These are phyloP conservation scores for Drosophila anomalipes DNA, from an alignment of 2,888 invertebrate genomes.

Conservation along the genomic window DNA sequence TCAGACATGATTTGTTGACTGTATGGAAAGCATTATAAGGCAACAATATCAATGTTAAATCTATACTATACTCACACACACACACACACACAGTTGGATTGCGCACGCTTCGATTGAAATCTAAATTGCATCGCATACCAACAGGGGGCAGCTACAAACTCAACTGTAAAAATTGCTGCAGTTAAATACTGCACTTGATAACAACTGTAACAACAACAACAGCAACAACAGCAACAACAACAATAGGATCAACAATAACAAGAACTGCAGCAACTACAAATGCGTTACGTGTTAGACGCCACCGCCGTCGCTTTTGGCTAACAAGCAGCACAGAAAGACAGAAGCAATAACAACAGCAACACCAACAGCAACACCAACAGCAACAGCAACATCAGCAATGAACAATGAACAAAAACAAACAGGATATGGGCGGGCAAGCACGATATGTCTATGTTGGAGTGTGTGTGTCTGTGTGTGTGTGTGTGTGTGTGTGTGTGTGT, in stretches of 20 bases:
- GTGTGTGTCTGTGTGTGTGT: slow-evolving; percentile 2
- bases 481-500: slow-evolving; percentile 8
- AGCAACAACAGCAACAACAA: slow-evolving; percentile 9
- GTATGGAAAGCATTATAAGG: slow-evolving; percentile 33
- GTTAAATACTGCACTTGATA: slow-evolving; percentile 74
- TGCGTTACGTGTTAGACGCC: slow-evolving; percentile 66
- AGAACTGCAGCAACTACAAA: slow-evolving; percentile 52
- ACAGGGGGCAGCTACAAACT: slow-evolving; percentile 61
- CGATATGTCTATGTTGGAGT: slow-evolving; percentile 42
- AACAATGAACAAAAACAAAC: slow-evolving; percentile 66
- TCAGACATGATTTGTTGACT: slow-evolving; percentile 36
- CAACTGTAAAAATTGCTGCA: slow-evolving; percentile 76
- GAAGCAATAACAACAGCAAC: slow-evolving; percentile 24
- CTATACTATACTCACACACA: not conserved
- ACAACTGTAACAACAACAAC: slow-evolving; percentile 51
- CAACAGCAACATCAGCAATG: slow-evolving; percentile 32
- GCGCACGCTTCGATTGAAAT: slow-evolving; percentile 67
- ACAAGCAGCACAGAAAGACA: slow-evolving; percentile 62
- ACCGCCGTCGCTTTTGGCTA: slow-evolving; percentile 57
- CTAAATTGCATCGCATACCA: slow-evolving; percentile 71
- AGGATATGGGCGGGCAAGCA: slow-evolving; percentile 69
- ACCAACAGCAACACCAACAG: slow-evolving; percentile 14
- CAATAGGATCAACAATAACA: slow-evolving; percentile 27
- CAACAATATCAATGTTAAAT: slow-evolving; percentile 64
- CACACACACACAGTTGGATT: slow-evolving; percentile 20